These are phyloP conservation scores for Speoplatyrhinus poulsoni DNA, from an alignment of 2,113 vertebrate genomes.

Conservation along the genomic window DNA sequence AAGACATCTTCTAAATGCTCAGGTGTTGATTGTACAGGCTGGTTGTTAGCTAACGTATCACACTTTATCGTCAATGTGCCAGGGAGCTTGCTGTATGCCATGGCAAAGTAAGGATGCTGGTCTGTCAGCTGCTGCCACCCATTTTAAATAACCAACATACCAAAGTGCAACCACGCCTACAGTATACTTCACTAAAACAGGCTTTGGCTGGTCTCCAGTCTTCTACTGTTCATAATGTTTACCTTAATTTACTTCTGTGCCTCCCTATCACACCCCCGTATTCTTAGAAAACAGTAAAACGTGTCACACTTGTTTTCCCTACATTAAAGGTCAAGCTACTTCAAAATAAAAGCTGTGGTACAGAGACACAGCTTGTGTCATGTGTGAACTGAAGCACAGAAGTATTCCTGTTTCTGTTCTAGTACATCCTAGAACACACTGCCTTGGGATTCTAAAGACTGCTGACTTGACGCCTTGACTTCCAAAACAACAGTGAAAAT, in stretches of 20 bases:
- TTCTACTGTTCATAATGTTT: conserved; percentile 60
- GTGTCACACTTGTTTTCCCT: conserved; percentile 41
- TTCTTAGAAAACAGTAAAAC: conserved; percentile 51
- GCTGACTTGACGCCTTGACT: conserved; percentile 54
- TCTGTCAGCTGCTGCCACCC: conserved; percentile 63
- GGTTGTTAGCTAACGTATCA: conserved; percentile 60
- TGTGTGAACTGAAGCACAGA: conserved; percentile 57
- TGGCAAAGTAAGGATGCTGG: conserved; percentile 55
- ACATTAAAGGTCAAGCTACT: conserved; percentile 35
- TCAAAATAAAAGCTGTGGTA: conserved; percentile 47
- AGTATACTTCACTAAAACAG: conserved; percentile 50
- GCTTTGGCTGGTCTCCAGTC: conserved; percentile 71
- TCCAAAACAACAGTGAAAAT: conserved; percentile 70
- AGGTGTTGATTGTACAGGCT: conserved; percentile 74
- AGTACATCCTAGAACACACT: conserved; percentile 70
- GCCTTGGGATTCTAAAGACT: conserved; percentile 58
- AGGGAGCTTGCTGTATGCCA: conserved; percentile 57
- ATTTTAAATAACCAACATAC: conserved; percentile 51
- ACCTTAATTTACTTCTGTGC: conserved; percentile 63
- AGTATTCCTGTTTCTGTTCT: conserved; percentile 58
- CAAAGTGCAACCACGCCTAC: conserved; percentile 63
- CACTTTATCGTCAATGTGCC: conserved; percentile 49
- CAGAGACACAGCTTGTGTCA: conserved; percentile 58
- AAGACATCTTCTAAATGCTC: conserved; percentile 70
- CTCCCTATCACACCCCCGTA: conserved; percentile 45